Evolutionary conservation across 1,140 invertebrate species (phyloP).

Genomic region (Caenorhabditis brenneri): DNA sequence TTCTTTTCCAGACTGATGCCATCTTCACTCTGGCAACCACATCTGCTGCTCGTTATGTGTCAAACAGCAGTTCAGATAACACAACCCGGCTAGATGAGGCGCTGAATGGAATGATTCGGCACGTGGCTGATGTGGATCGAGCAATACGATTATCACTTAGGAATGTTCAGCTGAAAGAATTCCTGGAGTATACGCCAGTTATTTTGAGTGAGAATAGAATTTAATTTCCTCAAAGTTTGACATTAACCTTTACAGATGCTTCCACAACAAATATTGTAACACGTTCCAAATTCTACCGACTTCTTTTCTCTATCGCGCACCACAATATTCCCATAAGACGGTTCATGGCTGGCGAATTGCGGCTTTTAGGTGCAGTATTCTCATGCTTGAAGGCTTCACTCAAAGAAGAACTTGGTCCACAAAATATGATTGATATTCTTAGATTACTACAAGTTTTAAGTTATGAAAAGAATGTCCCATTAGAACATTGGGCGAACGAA

Average conservation of each 20-base stretch:
- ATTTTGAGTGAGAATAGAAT: neutral
- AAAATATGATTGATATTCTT: slow-evolving; percentile 57
- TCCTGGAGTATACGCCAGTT: neutral
- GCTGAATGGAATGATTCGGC: neutral
- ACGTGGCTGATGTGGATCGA: neutral
- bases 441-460: slow-evolving; percentile 57
- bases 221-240: neutral
- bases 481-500: slow-evolving; percentile 55
- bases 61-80: slow-evolving; percentile 1
- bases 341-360: slow-evolving; percentile 47
- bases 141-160: neutral
- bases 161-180: neutral
- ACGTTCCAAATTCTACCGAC: neutral
- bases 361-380: slow-evolving; percentile 47
- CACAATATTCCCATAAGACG: slow-evolving; percentile 45
- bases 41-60: neutral
- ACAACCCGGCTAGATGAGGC: neutral
- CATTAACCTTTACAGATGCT: slow-evolving; percentile 10
- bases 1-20: neutral
- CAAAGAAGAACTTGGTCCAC: slow-evolving; percentile 52
- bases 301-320: slow-evolving; percentile 5
- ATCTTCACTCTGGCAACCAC: neutral
- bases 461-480: slow-evolving; percentile 51
- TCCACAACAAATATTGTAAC: slow-evolving; percentile 20
- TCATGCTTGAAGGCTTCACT: slow-evolving; percentile 51